Evolutionary conservation across 1,140 invertebrate species (phyloP).

Genomic region (Agrilus planipennis): DNA sequence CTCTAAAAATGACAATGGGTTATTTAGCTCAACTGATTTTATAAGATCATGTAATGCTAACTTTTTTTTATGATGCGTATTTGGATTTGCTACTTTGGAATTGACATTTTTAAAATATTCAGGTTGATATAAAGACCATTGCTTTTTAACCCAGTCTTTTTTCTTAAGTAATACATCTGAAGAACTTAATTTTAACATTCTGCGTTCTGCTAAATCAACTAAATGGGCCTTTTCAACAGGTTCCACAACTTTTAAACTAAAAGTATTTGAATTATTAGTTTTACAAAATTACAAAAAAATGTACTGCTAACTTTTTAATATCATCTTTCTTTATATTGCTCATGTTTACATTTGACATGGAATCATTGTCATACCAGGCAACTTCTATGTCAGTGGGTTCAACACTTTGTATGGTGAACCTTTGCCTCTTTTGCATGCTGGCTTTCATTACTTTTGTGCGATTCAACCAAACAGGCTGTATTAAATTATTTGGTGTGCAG

Average conservation of each 20-base stretch:
- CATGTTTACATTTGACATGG: constrained; percentile 16
- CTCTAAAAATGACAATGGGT: constrained; percentile 7
- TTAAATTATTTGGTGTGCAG: constrained; percentile 39
- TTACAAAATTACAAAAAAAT: not conserved
- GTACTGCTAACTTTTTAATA: constrained; percentile 23
- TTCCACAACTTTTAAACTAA: constrained; percentile 26
- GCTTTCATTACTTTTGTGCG: constrained; percentile 63
- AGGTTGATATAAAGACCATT: constrained; percentile 18
- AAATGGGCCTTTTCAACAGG: constrained; percentile 19
- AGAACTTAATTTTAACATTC: constrained; percentile 21
- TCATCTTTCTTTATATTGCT: constrained; percentile 22
- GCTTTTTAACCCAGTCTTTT: constrained; percentile 26
- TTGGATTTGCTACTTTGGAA: not conserved
- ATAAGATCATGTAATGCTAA: no score
- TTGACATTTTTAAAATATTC: constrained; percentile 15
- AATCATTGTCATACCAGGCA: constrained; percentile 19
- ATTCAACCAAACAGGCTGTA: constrained; percentile 65
- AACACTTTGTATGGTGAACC: constrained; percentile 49
- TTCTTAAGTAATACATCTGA: constrained; percentile 25
- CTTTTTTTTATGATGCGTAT: not conserved
- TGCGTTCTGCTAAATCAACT: constrained; percentile 22
- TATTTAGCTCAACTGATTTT: no score
- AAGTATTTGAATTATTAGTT: constrained; percentile 9
- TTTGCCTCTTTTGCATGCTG: constrained; percentile 46
- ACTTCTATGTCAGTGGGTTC: constrained; percentile 37